Conservation (phyloP, 53 echinoderm and acorn worm species). For the Mesocentrotus franciscanus region DNA sequence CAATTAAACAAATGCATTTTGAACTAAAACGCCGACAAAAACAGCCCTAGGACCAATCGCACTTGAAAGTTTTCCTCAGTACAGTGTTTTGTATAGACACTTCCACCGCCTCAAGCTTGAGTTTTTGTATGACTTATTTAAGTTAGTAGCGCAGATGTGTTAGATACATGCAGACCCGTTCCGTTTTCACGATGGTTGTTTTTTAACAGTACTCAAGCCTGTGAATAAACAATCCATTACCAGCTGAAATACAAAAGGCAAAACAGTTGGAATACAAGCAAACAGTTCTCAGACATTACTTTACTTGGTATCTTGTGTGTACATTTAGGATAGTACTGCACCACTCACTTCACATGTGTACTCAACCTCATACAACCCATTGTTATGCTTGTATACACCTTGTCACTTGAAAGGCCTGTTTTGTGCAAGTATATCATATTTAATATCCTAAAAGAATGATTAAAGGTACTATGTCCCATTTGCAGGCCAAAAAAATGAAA, state of each 20-base stretch:
- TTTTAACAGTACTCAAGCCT: constrained; percentile 59
- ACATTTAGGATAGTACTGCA: neutral
- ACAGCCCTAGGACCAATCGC: constrained; percentile 55
- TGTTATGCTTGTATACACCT: neutral
- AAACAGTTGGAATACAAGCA: constrained; percentile 49
- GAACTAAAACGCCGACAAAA: constrained; percentile 68
- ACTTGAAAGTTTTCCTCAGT: constrained; percentile 59
- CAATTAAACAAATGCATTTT: constrained; percentile 71
- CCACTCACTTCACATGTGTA: neutral
- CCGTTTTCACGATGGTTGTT: constrained; percentile 19
- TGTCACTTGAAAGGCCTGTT: neutral
- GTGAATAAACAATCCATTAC: constrained; percentile 69
- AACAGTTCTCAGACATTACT: constrained; percentile 27
- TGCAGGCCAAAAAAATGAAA: no score
- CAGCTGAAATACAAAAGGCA: constrained; percentile 49
- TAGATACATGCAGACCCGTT: constrained; percentile 53
- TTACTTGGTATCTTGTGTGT: neutral
- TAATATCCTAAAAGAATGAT: no score
- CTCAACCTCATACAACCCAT: neutral
- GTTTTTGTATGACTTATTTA: constrained; percentile 55
- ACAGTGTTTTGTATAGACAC: constrained; percentile 30
- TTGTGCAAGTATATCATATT: neutral
- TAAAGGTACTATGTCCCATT: no score
- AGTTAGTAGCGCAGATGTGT: constrained; percentile 71
- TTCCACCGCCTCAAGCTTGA: constrained; percentile 52